A percentile compares a stretch with the other conserved stretches of the same genome.
These are phyloP conservation scores for Drosophila koepferae DNA, from an alignment of 2,888 invertebrate species.

Conservation along the genomic window DNA sequence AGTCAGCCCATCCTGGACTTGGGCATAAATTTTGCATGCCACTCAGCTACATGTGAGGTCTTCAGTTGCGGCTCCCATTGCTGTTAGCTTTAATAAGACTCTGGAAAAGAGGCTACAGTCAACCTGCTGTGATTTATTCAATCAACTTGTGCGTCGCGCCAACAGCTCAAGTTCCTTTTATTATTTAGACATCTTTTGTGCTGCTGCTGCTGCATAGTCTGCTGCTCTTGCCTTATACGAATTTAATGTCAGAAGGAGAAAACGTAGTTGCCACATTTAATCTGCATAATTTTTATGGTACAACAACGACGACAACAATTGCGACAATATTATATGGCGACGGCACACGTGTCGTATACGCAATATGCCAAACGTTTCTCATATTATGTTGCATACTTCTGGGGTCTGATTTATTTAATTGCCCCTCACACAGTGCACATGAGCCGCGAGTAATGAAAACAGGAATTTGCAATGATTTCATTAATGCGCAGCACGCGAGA, in stretches of 20 bases:
- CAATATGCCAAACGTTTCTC: constrained; percentile 32
- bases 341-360: constrained; percentile 21
- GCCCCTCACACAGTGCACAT: constrained; percentile 11
- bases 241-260: constrained; percentile 71
- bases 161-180: constrained; percentile 64
- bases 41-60: constrained; percentile 47
- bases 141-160: constrained; percentile 71
- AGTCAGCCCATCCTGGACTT: constrained; percentile 21
- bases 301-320: constrained; percentile 25
- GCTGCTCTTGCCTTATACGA: constrained; percentile 60
- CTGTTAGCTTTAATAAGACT: constrained; percentile 12
- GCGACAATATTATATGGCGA: constrained; percentile 9
- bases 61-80: constrained; percentile 8
- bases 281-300: constrained; percentile 76
- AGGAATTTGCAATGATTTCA: constrained; percentile 34
- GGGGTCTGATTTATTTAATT: constrained; percentile 53
- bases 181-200: constrained; percentile 70
- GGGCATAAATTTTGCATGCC: constrained; percentile 64
- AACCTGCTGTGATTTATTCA: constrained; percentile 76
- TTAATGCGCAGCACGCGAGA: constrained; percentile 16
- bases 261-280: constrained; percentile 73
- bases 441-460: constrained; percentile 45
- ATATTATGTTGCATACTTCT: constrained; percentile 38
- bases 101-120: constrained; percentile 27
- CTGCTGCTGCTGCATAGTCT: constrained; percentile 7